These are phyloP conservation scores for Polymixis flavicincta DNA, from an alignment of 2,888 invertebrate genomes.

Conservation along the genomic window DNA sequence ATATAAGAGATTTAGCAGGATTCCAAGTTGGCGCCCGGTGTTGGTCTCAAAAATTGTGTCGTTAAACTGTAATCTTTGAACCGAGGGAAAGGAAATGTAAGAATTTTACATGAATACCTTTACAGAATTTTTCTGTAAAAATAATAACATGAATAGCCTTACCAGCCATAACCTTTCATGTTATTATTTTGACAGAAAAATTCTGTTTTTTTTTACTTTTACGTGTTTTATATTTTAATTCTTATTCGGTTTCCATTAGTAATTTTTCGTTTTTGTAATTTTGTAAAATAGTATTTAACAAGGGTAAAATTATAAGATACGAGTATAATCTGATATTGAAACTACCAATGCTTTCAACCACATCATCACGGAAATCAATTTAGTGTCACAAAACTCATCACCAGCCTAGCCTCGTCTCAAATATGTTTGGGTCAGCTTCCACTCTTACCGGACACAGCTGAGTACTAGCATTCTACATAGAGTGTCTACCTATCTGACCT, in stretches of 20 bases:
- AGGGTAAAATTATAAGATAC: neutral
- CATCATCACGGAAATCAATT: neutral
- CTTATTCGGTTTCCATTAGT: neutral
- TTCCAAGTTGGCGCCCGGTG: conserved; percentile 44
- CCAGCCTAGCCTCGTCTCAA: too few species aligned
- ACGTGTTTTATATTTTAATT: neutral
- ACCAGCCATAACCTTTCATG: too few species aligned
- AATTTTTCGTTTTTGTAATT: neutral
- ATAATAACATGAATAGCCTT: too few species aligned
- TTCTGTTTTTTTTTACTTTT: neutral
- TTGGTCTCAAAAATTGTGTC: conserved; percentile 52
- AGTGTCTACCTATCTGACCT: too few species aligned
- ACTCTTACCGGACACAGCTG: too few species aligned
- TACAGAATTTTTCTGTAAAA: too few species aligned
- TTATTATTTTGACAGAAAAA: conserved; percentile 6
- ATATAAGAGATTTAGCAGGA: conserved; percentile 53
- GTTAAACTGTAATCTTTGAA: conserved; percentile 56
- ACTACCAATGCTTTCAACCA: neutral
- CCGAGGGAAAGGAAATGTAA: conserved; percentile 9
- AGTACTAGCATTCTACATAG: too few species aligned
- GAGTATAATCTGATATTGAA: neutral
- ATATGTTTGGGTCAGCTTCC: too few species aligned
- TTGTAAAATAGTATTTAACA: neutral
- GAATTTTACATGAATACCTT: neutral
- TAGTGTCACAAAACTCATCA: neutral